Conservation (phyloP, 2,113 vertebrate species). For the Epinephelus lanceolatus region DNA sequence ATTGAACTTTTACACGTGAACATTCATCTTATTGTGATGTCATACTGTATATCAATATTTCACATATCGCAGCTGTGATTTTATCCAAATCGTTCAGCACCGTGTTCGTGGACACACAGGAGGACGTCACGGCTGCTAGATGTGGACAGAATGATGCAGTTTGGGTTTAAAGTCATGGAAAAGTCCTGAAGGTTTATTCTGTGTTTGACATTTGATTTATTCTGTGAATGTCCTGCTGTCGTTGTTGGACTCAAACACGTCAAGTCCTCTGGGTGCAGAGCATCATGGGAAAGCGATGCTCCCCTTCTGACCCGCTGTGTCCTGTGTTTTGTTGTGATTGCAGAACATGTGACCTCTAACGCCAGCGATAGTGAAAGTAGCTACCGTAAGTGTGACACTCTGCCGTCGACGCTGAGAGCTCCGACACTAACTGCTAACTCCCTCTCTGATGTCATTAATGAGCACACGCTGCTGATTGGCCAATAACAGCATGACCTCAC, state of each 20-base stretch:
- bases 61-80: no score
- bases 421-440: not conserved
- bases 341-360: slow-evolving; percentile 98
- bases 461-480: slow-evolving; percentile 39
- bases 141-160: no score
- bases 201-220: not conserved
- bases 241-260: not conserved
- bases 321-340: slow-evolving; percentile 85
- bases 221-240: not conserved
- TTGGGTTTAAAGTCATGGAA: no score
- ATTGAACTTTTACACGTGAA: no score
- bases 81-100: no score
- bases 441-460: not conserved
- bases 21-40: no score
- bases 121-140: no score
- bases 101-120: no score
- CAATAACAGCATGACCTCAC: slow-evolving; percentile 53
- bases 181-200: not conserved
- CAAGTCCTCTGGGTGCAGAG: slow-evolving; percentile 35
- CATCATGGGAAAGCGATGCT: slow-evolving; percentile 41
- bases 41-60: no score
- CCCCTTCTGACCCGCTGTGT: slow-evolving; percentile 35
- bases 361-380: slow-evolving; percentile 99
- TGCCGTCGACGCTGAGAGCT: not conserved
- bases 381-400: slow-evolving; percentile 93